Evolutionary conservation across 2,797 vertebrate species (phyloP).

Genomic region (Peromyscus aztecus): DNA sequence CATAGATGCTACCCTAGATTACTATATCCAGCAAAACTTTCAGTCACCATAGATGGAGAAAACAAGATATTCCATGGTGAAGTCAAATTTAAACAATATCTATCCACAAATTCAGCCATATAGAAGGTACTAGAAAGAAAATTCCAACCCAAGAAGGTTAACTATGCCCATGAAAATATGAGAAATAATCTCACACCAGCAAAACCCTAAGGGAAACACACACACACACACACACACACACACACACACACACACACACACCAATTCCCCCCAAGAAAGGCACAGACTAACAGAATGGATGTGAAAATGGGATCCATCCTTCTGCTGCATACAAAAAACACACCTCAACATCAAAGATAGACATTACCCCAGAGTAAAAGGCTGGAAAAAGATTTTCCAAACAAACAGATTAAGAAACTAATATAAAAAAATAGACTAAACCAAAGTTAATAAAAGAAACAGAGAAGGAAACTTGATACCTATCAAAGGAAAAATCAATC

Average conservation of each 20-base stretch:
- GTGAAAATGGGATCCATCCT: neutral
- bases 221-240: neutral
- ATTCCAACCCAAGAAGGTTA: neutral
- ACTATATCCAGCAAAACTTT: neutral
- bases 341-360: neutral
- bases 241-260: neutral
- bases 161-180: neutral
- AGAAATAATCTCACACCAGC: neutral
- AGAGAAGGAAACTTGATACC: neutral
- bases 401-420: neutral
- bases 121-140: neutral
- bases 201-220: neutral
- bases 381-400: neutral
- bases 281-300: neutral
- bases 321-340: neutral
- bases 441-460: neutral
- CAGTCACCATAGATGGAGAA: neutral
- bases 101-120: neutral
- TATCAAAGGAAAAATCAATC: neutral
- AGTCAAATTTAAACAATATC: neutral
- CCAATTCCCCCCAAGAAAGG: neutral
- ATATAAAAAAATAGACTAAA: neutral
- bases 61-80: neutral
- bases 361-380: neutral
- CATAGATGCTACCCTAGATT: neutral